phyloP scores from a whole-genome alignment of 2,888 invertebrate genomes.

The Drosophila mimica region DNA sequence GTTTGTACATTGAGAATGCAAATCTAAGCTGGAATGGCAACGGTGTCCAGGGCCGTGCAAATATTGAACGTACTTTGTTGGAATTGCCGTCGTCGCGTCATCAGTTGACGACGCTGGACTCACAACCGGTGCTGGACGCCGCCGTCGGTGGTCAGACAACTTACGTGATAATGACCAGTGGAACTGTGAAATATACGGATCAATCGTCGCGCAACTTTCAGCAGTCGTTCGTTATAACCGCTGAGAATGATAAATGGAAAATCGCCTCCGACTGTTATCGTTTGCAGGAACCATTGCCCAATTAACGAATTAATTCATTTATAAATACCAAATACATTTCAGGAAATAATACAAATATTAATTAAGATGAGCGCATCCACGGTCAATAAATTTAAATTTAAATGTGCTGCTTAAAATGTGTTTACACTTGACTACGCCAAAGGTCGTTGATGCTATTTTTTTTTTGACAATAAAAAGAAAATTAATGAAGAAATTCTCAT shows the following conservation, averaged over 20 bases:
- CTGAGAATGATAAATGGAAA: constrained; percentile 96
- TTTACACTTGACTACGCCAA: not conserved
- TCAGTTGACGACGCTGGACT: constrained; percentile 91
- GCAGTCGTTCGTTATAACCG: constrained; percentile 94
- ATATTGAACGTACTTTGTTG: constrained; percentile 93
- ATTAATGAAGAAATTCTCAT: not conserved
- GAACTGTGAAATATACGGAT: constrained; percentile 90
- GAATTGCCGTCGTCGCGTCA: constrained; percentile 94
- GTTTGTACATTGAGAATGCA: constrained; percentile 93
- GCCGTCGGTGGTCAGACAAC: constrained; percentile 92
- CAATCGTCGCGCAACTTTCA: constrained; percentile 89
- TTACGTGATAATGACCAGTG: constrained; percentile 93
- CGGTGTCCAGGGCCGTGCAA: constrained; percentile 91
- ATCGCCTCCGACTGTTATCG: constrained; percentile 95
- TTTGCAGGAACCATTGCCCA: constrained; percentile 87
- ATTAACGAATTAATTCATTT: not conserved
- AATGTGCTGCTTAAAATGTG: not conserved
- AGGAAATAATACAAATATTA: not conserved
- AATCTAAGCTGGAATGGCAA: constrained; percentile 97
- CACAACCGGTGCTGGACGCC: constrained; percentile 93
- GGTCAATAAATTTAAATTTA: not conserved
- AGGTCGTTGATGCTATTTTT: not conserved
- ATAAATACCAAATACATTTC: not conserved
- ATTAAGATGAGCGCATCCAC: not conserved
- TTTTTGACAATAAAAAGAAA: not conserved